phyloP scores from a whole-genome alignment of 1,140 invertebrate species.

The Eciton burchellii region DNA sequence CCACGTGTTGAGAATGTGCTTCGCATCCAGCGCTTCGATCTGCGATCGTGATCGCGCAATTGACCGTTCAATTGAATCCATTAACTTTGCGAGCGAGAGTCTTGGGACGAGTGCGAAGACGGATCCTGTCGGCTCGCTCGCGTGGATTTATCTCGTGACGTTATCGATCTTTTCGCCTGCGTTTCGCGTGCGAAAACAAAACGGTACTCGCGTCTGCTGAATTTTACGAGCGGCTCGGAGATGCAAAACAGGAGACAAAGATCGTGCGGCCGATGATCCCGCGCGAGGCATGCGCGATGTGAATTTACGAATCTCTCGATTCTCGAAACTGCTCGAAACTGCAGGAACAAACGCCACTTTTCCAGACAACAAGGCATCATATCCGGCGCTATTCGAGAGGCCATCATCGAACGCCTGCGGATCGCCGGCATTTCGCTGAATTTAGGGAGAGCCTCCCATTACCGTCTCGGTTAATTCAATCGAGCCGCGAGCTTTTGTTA shows the following conservation, averaged over 20 bases:
- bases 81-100: not conserved
- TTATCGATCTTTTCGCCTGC: not conserved
- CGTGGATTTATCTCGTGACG: not conserved
- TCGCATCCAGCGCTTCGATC: conserved; percentile 3
- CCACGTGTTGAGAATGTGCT: not conserved
- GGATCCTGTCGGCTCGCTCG: not conserved
- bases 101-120: not conserved
- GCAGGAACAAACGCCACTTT: conserved; percentile 25
- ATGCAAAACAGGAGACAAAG: conserved; percentile 25
- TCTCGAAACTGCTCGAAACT: not conserved
- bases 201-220: conserved; percentile 17
- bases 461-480: conserved; percentile 17
- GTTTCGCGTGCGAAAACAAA: not conserved
- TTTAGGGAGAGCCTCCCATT: conserved; percentile 26
- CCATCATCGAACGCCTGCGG: conserved; percentile 25
- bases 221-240: conserved; percentile 1
- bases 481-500: no score
- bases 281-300: conserved; percentile 2
- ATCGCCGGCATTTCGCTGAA: not conserved
- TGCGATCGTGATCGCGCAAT: conserved; percentile 11
- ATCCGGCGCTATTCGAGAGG: not conserved
- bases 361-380: conserved; percentile 13
- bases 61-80: conserved; percentile 31
- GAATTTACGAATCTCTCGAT: conserved; percentile 20
- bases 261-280: not conserved